A percentile compares a stretch with the other conserved stretches of the same genome.
phyloP scores from a whole-genome alignment of 2,113 vertebrate genomes.

The Lepidothrix coronata region DNA sequence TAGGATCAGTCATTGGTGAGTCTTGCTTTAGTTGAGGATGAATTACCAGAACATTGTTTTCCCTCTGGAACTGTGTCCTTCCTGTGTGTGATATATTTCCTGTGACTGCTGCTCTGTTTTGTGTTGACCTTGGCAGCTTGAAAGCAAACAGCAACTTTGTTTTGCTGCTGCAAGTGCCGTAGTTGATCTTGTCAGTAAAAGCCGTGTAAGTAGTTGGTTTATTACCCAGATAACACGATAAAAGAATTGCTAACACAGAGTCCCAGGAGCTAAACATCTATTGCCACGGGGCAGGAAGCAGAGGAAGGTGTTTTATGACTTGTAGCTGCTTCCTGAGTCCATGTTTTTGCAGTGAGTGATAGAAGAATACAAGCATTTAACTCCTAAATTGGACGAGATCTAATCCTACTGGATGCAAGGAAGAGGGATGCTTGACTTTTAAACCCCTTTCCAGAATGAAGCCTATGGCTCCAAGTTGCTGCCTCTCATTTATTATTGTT shows the following conservation, averaged over 20 bases:
- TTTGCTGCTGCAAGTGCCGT: not conserved
- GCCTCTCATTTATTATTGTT: not conserved
- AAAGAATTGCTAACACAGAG: not conserved
- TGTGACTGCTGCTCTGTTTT: not conserved
- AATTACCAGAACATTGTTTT: not conserved
- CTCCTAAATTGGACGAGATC: not conserved
- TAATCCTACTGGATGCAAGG: not conserved
- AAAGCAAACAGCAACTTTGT: not conserved
- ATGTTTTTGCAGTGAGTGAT: not conserved
- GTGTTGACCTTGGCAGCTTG: not conserved
- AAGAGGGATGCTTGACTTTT: not conserved
- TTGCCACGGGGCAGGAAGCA: not conserved
- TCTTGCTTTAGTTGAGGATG: not conserved
- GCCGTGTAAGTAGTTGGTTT: not conserved
- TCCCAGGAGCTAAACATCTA: not conserved
- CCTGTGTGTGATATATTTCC: not conserved
- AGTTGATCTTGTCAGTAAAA: not conserved
- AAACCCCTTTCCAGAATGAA: not conserved
- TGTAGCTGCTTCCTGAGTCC: not conserved
- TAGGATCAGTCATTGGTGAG: not conserved
- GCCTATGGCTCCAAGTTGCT: not conserved
- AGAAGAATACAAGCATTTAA: not conserved
- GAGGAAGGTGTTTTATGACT: not conserved
- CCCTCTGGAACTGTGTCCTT: not conserved
- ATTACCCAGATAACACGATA: not conserved